Percentiles rank a stretch among this genome's conserved stretches.
Evolutionary conservation across 2,113 vertebrate genomes (phyloP).

Genomic region (Malurus elegans): DNA sequence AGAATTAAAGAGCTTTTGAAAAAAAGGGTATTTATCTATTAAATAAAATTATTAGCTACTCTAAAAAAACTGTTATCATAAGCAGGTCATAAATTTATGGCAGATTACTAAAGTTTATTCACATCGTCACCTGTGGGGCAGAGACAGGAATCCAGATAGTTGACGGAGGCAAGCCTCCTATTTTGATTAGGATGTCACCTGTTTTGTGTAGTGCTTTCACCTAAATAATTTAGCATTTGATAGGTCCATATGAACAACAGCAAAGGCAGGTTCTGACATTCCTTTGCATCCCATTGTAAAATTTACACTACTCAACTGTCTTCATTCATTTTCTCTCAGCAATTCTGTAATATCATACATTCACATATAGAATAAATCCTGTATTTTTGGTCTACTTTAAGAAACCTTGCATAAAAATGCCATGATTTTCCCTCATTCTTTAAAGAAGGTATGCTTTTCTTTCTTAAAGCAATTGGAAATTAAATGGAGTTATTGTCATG

Average conservation of each 20-base stretch:
- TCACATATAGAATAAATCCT: neutral
- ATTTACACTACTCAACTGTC: neutral
- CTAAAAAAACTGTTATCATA: neutral
- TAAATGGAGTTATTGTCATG: neutral
- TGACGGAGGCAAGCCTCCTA: neutral
- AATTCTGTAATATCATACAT: neutral
- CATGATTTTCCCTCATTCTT: neutral
- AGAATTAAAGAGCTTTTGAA: neutral
- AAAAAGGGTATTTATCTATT: neutral
- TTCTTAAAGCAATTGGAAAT: neutral
- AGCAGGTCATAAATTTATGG: neutral
- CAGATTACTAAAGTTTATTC: neutral
- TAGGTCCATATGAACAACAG: neutral
- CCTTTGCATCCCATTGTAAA: neutral
- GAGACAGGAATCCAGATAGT: neutral
- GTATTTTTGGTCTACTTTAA: neutral
- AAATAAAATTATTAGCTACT: neutral
- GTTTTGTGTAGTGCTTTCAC: neutral
- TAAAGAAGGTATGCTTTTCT: neutral
- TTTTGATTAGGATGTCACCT: neutral
- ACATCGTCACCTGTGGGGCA: neutral
- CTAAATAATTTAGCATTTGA: neutral
- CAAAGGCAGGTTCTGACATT: neutral
- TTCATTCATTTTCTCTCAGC: neutral
- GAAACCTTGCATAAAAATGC: neutral